Evolutionary conservation across 2,888 invertebrate species (phyloP).

Genomic region (Torymus aiolomorphi): DNA sequence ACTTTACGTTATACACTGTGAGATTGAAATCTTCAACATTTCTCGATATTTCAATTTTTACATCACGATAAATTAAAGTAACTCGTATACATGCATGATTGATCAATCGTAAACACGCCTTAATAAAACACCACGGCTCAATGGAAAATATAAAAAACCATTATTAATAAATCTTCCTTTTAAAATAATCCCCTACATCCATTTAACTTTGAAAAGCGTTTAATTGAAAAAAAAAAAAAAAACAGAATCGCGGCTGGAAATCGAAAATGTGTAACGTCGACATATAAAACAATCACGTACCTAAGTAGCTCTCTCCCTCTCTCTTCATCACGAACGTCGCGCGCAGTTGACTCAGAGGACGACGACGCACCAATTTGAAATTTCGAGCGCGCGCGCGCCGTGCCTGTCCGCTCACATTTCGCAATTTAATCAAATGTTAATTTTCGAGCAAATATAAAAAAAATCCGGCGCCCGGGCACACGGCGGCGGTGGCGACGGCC

Average conservation of each 20-base stretch:
- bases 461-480: neutral
- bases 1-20: too few relatives aligned
- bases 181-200: too few relatives aligned
- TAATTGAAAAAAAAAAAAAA: neutral
- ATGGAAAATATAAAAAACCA: too few relatives aligned
- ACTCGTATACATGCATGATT: too few relatives aligned
- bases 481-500: constrained; percentile 2
- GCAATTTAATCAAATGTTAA: constrained; percentile 56
- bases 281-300: constrained; percentile 5
- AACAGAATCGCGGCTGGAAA: neutral
- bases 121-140: too few relatives aligned
- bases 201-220: neutral
- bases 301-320: constrained; percentile 11
- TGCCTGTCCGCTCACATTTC: constrained; percentile 14
- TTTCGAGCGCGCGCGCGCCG: neutral
- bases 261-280: neutral
- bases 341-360: neutral
- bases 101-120: too few relatives aligned
- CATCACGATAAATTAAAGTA: too few relatives aligned
- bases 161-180: too few relatives aligned
- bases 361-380: constrained; percentile 12
- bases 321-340: neutral
- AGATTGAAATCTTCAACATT: too few relatives aligned
- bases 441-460: constrained; percentile 49
- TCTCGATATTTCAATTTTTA: too few relatives aligned